A percentile compares a stretch with the other conserved stretches of the same genome.
phyloP scores from a whole-genome alignment of 2,797 vertebrate species.

The Rhinogobio ventralis region DNA sequence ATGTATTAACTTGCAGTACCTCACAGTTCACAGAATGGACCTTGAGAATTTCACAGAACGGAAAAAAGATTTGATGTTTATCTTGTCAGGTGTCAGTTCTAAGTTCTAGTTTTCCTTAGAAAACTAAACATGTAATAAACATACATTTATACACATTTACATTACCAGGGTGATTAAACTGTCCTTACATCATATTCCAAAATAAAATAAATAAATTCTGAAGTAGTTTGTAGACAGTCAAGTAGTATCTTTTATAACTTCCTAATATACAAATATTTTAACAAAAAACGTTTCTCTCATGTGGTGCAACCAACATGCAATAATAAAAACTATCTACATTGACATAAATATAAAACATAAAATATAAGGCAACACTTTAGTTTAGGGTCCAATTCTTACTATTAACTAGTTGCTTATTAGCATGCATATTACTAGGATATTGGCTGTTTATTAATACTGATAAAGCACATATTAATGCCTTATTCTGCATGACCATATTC shows the following conservation, averaged over 20 bases:
- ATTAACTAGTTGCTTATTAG: too few species aligned
- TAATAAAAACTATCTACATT: not conserved
- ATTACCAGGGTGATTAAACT: not conserved
- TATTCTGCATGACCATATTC: too few species aligned
- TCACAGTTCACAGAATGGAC: constrained; percentile 45
- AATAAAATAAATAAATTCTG: too few species aligned
- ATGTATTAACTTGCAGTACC: constrained; percentile 67
- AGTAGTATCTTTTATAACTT: not conserved
- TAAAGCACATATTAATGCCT: too few species aligned
- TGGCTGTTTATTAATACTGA: too few species aligned
- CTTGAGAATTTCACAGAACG: not conserved
- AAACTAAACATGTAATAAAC: not conserved
- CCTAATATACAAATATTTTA: not conserved
- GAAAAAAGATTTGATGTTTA: not conserved
- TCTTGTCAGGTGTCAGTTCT: constrained; percentile 13
- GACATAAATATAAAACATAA: not conserved
- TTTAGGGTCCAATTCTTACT: too few species aligned
- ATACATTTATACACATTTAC: not conserved
- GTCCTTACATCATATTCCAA: not conserved
- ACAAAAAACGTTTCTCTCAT: not conserved
- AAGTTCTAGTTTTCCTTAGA: not conserved
- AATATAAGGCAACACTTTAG: too few species aligned
- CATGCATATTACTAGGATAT: too few species aligned
- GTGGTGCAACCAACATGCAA: not conserved
- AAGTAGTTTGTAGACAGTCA: not conserved